phyloP scores from a whole-genome alignment of 2,113 vertebrate genomes.

The Rhinopomastus cyanomelas region DNA sequence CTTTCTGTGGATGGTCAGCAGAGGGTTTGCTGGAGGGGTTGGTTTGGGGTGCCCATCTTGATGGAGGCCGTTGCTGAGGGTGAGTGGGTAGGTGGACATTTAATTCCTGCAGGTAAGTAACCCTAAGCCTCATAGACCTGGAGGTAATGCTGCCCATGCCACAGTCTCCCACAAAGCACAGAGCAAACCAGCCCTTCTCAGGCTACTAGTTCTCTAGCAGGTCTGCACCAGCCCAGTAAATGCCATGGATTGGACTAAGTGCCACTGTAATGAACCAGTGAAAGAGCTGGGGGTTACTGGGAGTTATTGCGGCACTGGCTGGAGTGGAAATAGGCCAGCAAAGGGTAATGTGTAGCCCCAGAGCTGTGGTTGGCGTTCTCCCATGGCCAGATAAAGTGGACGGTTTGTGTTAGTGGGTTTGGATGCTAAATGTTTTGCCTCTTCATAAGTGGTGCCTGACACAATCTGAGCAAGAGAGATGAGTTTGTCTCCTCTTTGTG shows the following conservation, averaged over 20 bases:
- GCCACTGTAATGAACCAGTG: neutral
- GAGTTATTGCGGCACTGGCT: neutral
- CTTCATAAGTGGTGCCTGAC: neutral
- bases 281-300: no score
- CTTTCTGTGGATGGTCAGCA: neutral
- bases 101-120: neutral
- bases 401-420: neutral
- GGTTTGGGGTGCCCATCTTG: no score
- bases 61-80: no score
- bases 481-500: neutral
- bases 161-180: neutral
- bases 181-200: neutral
- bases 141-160: neutral
- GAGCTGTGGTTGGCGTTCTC: rapidly evolving
- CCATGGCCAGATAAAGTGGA: neutral
- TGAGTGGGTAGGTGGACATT: neutral
- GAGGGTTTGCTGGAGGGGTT: neutral
- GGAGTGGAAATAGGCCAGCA: neutral
- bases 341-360: neutral
- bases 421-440: neutral
- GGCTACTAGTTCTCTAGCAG: neutral
- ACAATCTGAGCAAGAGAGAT: neutral
- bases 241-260: neutral
- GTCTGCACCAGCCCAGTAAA: neutral
- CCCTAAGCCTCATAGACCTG: neutral